phyloP scores from a whole-genome alignment of 2,113 vertebrate species.

The Acanthisitta chloris region DNA sequence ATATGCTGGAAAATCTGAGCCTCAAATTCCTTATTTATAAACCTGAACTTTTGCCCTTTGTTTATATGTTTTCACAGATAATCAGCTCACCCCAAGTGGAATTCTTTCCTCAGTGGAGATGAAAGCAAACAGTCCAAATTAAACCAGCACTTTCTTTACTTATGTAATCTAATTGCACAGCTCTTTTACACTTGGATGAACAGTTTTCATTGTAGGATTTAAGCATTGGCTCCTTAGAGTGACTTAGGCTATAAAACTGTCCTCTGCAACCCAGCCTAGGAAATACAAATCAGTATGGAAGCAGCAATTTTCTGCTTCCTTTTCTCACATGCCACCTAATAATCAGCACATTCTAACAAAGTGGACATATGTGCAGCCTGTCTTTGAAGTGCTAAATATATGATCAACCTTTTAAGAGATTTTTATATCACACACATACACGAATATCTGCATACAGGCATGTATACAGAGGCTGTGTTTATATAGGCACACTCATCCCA shows the following conservation, averaged over 20 bases:
- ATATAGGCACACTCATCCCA: neutral
- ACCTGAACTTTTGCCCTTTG: neutral
- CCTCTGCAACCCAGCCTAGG: neutral
- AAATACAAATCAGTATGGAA: neutral
- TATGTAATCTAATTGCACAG: neutral
- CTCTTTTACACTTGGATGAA: neutral
- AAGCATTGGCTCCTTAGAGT: neutral
- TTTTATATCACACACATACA: neutral
- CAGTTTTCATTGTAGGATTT: neutral
- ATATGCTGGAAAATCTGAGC: neutral
- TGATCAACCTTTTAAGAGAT: neutral
- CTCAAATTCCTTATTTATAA: neutral
- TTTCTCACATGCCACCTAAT: accelerated
- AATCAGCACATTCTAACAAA: neutral
- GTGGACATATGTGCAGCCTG: neutral
- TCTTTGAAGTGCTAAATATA: neutral
- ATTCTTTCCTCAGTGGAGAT: neutral
- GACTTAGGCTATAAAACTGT: neutral
- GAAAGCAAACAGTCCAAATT: neutral
- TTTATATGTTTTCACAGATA: neutral
- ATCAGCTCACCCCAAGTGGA: neutral
- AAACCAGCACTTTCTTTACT: neutral
- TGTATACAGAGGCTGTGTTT: neutral
- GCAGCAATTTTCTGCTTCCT: neutral
- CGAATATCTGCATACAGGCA: neutral